Base-by-base conservation (phyloP, 1,140 invertebrate species). In the Drosophila setifemur region DNA sequence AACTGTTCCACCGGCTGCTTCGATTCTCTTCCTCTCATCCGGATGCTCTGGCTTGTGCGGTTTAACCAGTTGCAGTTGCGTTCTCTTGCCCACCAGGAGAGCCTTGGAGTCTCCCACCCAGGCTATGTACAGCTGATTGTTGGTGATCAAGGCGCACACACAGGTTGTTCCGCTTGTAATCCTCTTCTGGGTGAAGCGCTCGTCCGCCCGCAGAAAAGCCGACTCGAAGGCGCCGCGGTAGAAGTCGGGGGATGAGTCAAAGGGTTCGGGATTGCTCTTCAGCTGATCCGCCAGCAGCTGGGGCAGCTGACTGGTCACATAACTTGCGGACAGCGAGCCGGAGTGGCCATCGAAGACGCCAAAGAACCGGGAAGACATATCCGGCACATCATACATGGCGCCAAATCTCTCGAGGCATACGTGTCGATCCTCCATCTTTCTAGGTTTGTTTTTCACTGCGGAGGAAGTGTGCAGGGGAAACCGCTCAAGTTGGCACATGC, bases 91-190 rank as follows among this genome's bases (percentile, higher is more conserved):
- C 4, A 96, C 95, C 14, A 99, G 91, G 47, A 96, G 90, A 18
- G 96, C 97, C 91, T 97, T 95, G 9, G 97, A 98, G 92, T 99
- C 98, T 14, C 98, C 98, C 9, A 95, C 93, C 98, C 98, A 99
- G 5, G 96, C 96, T 39, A 98, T 92, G 79, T 96, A 94, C 45
- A 99, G 93, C 48, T 92, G 92, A 77, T 93, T 93, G 55, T 94
- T 31, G 9, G 58, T 69, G 12, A 86, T 76, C 6, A 86, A 33
- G 0, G 94, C 95, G 87, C 94, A 93, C 9, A 97, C 93, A 31
- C 95, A 97, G 16, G 98, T 99, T n/a, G 96, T 95, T 43, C 97
- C 97, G 91, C 96, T 89, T 2, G 77, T 82, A 8, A 90, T 79
- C 47, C 93, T 95, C 87, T 97, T 97, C 39, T 94, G 91, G 19